Evolutionary conservation across 1,140 invertebrate species (phyloP), one percentile per base, ranked within the genome.

Genomic region (Trachymyrmex cornetzi): DNA sequence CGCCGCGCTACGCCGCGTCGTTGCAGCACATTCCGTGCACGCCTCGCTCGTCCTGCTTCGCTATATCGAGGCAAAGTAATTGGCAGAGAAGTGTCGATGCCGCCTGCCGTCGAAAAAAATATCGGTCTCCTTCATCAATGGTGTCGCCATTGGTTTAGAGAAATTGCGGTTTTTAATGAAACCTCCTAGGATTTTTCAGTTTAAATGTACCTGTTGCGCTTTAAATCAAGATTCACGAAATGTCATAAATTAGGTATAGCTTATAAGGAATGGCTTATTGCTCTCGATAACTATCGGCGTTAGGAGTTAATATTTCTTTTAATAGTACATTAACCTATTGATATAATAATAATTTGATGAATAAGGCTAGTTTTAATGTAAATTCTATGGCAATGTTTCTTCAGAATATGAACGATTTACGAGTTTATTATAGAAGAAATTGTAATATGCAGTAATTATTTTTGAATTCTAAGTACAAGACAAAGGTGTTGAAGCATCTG

Each of bases 11-110:
- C 53, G 44, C 34, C 67, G 53, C 69, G 63, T 55, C 69, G 74
- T 27, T 74, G 50, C 53, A 88, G 84, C 77, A 77, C 87, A 90
- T 90, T 90, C 87, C 77, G 72, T 38, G 66, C 87, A 48, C 77
- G 86, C 86, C 57, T 87, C 69, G 48, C 89, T 86, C 81, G 80
- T 85, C 67, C 69, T 14, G 66, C 34, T 22, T 59, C 34, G 79
- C 79, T 72, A 59, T 72, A 71, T 59, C 50, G 34, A 71, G 64
- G 38, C 34, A 59, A 71, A 77, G 57, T 81, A 81, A 48, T 64
- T 77, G 81, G 44, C 57, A 48, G 22, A 63, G 24, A 66, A 74
- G 72, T 64, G 55, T 63, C 57, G 38, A 85, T 77, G 81, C 57
- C 38, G 48, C 27, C 16, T 38, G 12, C 38, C 24, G 16, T 80